Base-by-base conservation (phyloP, 2,888 invertebrate species). In the Synanthedon andrenaeformis region DNA sequence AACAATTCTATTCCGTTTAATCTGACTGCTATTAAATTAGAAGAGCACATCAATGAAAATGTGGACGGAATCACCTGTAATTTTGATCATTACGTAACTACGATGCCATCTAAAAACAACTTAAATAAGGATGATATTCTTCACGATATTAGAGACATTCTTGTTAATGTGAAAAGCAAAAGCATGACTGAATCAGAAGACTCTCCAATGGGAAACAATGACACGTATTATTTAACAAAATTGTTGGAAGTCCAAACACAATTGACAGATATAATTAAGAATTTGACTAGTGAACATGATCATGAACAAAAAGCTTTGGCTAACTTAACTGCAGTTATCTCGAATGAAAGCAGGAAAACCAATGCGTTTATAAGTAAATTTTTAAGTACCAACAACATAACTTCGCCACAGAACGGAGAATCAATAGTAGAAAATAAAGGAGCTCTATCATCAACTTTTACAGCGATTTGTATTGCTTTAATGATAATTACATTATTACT, bases 11-110 rank as follows among this genome's bases (percentile, higher is more conserved):
- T 54, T n/a, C 28, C 57, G 2, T 69, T 72, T 59, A 51, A 56
- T 42, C 64, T 80, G 42, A 74, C 76, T 23, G 69, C 78, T 19
- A 58, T 69, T 6, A 66, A 54, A 52, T 41, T 63, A 42, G 62
- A 72, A 53, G 67, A 70, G 53, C 61, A 57, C 17, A 60, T 56
- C 19, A 53, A 63, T n/a, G 68, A 68, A 53, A 76, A 74, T 54
- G 57, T 70, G 50, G 55, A 65, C 14, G 74, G 74, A 10, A 56
- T 75, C 10, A 63, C 65, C 12, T 75, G 74, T 58, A 63, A 65
- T 23, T 53, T 49, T 35, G 49, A 35, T 6, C 10, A 28, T 41
- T 12, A 1, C 23, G 6, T 14, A 11, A 17, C 28, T 10, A 13
- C 28, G 2, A 54, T 42, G n/a, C n/a, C 49, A 41, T 48, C 42